These are phyloP conservation scores for Xyrauchen texanus DNA, from an alignment of 2,113 vertebrate species.

Conservation along the genomic window DNA sequence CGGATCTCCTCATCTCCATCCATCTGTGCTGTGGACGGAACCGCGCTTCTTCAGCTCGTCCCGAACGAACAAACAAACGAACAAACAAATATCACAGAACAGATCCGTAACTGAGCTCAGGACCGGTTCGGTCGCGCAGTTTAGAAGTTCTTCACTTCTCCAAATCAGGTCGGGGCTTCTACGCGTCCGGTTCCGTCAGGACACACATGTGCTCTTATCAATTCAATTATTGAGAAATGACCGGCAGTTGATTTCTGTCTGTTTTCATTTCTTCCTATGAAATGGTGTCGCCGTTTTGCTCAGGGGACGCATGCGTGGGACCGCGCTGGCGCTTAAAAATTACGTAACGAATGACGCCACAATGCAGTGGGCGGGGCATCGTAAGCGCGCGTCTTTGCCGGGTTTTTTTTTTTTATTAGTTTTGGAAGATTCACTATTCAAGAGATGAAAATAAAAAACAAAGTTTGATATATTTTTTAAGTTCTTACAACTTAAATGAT, in stretches of 20 bases:
- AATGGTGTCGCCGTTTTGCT: conserved; percentile 18
- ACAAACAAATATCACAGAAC: neutral
- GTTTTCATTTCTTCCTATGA: conserved; percentile 26
- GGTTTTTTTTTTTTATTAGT: no score
- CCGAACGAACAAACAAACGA: neutral
- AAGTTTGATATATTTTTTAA: no score
- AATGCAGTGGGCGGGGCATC: neutral
- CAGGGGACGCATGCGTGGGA: neutral
- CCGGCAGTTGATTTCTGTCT: neutral
- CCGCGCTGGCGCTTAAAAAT: neutral
- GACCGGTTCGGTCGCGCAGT: neutral
- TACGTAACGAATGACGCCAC: neutral
- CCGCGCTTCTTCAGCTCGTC: neutral
- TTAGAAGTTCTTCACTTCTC: neutral
- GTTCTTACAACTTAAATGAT: no score
- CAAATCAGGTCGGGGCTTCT: no score
- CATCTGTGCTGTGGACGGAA: conserved; percentile 58
- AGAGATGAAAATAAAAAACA: no score
- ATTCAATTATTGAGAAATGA: neutral
- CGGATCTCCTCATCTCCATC: conserved; percentile 70
- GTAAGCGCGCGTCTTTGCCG: neutral
- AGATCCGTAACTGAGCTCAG: neutral
- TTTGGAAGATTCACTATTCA: no score
- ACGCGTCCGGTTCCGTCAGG: neutral
- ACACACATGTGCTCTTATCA: neutral